phyloP scores from a whole-genome alignment of 1,140 invertebrate species.

The Eupristina koningsbergeri region DNA sequence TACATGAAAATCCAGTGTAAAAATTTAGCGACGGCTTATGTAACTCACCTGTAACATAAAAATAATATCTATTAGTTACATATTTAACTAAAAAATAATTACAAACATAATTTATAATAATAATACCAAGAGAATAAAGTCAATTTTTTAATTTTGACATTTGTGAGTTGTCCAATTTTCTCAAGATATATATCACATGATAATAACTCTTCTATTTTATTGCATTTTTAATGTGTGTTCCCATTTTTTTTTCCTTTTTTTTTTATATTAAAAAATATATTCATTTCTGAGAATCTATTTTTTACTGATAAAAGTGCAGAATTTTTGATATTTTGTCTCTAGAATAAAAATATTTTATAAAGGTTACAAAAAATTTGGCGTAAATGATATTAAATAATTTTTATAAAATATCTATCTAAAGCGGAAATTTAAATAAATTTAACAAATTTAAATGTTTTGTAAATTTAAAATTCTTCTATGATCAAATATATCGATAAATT shows the following conservation, averaged over 20 bases:
- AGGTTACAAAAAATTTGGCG: no score
- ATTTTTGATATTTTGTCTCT: no score
- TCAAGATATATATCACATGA: not conserved
- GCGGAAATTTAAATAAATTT: no score
- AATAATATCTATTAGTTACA: not conserved
- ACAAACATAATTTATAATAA: not conserved
- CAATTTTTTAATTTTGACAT: not conserved
- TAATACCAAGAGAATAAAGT: not conserved
- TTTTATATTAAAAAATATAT: no score
- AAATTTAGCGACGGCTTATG: not conserved
- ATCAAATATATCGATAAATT: no score
- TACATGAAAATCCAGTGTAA: not conserved
- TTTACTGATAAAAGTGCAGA: no score
- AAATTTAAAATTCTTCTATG: no score
- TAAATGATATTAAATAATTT: no score
- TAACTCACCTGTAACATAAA: conserved; percentile 18
- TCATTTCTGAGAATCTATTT: no score
- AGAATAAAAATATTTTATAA: no score
- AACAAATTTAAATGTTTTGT: no score
- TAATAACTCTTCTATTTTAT: not conserved
- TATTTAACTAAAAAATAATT: not conserved
- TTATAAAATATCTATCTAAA: not conserved
- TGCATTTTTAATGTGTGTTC: not conserved
- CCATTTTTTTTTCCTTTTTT: no score
- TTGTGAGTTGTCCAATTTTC: not conserved